Conservation (phyloP, 2,797 vertebrate genomes). For the Benthosema pterotum region DNA sequence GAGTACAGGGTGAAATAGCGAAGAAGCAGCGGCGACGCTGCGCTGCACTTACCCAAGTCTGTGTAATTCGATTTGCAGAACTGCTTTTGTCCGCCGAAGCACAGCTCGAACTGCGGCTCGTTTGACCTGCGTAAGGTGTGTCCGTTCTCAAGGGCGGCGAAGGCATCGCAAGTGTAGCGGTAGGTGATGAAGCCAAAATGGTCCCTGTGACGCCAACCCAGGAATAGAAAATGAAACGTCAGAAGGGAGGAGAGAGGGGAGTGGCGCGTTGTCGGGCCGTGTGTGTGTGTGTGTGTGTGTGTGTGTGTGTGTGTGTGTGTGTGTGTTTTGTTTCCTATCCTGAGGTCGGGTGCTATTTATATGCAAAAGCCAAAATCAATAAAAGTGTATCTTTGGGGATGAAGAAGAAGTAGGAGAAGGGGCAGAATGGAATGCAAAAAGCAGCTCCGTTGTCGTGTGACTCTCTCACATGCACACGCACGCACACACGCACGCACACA, state of each 20-base stretch:
- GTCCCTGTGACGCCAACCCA: constrained; percentile 84
- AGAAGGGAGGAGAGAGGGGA: too few species aligned
- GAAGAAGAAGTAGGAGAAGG: too few species aligned
- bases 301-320: constrained; percentile 11
- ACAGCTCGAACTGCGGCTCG: constrained; percentile 96
- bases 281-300: not conserved
- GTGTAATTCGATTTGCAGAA: constrained; percentile 98
- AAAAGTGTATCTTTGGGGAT: constrained; percentile 63
- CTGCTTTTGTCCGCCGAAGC: constrained; percentile 96
- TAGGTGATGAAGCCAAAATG: constrained; percentile 99
- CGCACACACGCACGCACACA: too few species aligned
- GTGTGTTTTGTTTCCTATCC: constrained; percentile 15
- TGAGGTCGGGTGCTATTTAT: constrained; percentile 63
- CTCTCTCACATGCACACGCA: too few species aligned
- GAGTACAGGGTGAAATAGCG: too few species aligned
- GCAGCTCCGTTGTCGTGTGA: constrained; percentile 35
- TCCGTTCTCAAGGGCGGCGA: constrained; percentile 97
- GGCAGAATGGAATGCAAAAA: constrained; percentile 24
- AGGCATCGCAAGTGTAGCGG: constrained; percentile 98
- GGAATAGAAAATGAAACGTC: constrained; percentile 37
- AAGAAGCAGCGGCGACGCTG: too few species aligned
- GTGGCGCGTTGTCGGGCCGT: too few species aligned
- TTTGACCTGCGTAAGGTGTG: constrained; percentile 92
- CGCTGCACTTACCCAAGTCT: constrained; percentile 92
- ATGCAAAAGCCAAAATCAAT: constrained; percentile 75